phyloP scores from a whole-genome alignment of 1,140 invertebrate species.

The Paramacrobiotus metropolitanus region DNA sequence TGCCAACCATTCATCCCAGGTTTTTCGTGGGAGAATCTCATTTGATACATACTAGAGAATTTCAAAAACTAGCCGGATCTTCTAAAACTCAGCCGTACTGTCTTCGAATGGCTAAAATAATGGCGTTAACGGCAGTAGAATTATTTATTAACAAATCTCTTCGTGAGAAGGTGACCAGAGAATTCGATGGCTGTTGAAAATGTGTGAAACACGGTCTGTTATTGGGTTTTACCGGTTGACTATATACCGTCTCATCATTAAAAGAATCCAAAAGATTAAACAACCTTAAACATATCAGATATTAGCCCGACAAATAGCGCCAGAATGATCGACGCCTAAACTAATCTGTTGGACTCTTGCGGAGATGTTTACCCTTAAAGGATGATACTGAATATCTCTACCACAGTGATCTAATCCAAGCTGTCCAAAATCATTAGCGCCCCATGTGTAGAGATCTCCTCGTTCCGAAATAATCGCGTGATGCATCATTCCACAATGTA shows the following conservation, averaged over 20 bases:
- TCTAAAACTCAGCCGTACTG: slow-evolving; percentile 16
- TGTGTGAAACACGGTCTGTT: too few relatives aligned
- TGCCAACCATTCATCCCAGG: slow-evolving; percentile 21
- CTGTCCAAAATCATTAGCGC: slow-evolving; percentile 18
- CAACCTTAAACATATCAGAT: too few relatives aligned
- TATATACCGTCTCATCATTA: too few relatives aligned
- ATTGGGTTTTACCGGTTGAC: too few relatives aligned
- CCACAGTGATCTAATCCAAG: slow-evolving; percentile 17
- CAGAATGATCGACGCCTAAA: slow-evolving; percentile 21
- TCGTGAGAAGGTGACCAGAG: neutral
- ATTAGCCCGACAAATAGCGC: slow-evolving; percentile 16
- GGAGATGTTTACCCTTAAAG: slow-evolving; percentile 17
- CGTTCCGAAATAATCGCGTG: slow-evolving; percentile 18
- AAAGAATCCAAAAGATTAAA: too few relatives aligned
- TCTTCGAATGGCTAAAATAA: slow-evolving; percentile 15
- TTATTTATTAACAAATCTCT: slow-evolving; percentile 5
- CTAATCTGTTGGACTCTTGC: slow-evolving; percentile 15
- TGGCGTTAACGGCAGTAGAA: slow-evolving; percentile 17
- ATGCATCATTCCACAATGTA: slow-evolving; percentile 18
- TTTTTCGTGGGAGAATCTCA: slow-evolving; percentile 17
- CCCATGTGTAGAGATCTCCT: slow-evolving; percentile 21
- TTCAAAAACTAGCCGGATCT: slow-evolving; percentile 16
- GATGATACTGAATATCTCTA: slow-evolving; percentile 20
- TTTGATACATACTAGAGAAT: slow-evolving; percentile 19
- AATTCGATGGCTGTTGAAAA: too few relatives aligned